phyloP scores from a whole-genome alignment of 2,888 invertebrate species.

The Ectobius pallidus region DNA sequence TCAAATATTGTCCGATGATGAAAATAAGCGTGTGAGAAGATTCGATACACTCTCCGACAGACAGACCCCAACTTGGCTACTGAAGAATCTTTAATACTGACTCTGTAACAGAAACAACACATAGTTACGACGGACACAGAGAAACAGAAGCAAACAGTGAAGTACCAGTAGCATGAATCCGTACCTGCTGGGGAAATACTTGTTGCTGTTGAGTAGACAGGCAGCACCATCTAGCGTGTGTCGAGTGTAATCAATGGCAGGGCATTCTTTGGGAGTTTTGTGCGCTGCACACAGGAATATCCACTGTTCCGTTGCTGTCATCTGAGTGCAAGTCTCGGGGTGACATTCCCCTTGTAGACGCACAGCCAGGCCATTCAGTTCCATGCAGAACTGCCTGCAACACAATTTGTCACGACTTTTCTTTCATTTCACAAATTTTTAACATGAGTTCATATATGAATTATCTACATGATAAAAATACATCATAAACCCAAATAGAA shows the following conservation, averaged over 20 bases:
- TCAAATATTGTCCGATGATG: slow-evolving; percentile 97
- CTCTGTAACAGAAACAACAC: slow-evolving; percentile 63
- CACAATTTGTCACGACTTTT: no score
- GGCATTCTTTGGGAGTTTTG: slow-evolving; percentile 99
- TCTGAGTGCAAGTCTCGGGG: slow-evolving; percentile 96
- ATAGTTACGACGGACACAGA: no score
- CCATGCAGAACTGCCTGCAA: slow-evolving; percentile 98
- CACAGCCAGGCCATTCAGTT: slow-evolving; percentile 97
- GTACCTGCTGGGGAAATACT: slow-evolving; percentile 98
- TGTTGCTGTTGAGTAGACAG: slow-evolving; percentile 97
- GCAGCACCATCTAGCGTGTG: slow-evolving; percentile 99
- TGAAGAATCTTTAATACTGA: slow-evolving; percentile 98
- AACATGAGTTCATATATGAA: no score
- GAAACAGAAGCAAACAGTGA: no score
- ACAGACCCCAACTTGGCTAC: slow-evolving; percentile 98
- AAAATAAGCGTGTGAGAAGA: slow-evolving; percentile 99
- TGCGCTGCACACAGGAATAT: slow-evolving; percentile 99
- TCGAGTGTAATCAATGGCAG: slow-evolving; percentile 98
- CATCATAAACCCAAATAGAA: no score
- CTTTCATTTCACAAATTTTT: no score
- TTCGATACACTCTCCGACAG: slow-evolving; percentile 97
- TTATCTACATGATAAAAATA: no score
- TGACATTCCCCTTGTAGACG: slow-evolving; percentile 95
- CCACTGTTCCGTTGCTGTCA: slow-evolving; percentile 99
- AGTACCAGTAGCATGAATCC: no score